phyloP scores from a whole-genome alignment of 1,140 invertebrate species.

The Triops cancriformis region DNA sequence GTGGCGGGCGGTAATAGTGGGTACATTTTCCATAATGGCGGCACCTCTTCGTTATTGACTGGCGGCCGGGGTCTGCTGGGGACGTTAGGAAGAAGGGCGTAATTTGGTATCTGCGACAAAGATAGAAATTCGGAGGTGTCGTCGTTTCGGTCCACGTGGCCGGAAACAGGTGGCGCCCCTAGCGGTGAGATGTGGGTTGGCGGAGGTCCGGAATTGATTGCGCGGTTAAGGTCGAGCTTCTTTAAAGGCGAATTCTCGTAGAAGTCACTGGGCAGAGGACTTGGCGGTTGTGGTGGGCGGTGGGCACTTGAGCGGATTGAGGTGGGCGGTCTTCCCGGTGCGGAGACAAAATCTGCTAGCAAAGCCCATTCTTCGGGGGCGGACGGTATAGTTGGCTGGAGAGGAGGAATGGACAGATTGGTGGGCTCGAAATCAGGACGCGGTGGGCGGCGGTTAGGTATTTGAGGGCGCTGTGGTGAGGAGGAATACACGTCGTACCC shows the following conservation, averaged over 20 bases:
- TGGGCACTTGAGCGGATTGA: not conserved
- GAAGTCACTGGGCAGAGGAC: not conserved
- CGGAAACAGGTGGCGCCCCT: not conserved
- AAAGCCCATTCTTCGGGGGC: not conserved
- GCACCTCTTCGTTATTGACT: not conserved
- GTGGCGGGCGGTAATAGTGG: slow-evolving; percentile 20
- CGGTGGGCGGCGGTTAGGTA: not conserved
- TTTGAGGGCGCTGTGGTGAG: not conserved
- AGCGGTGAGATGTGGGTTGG: not conserved
- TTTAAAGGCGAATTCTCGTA: not conserved
- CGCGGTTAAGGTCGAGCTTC: not conserved
- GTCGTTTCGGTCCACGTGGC: not conserved
- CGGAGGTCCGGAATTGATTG: not conserved
- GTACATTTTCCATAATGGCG: slow-evolving; percentile 15
- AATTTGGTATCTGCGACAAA: not conserved
- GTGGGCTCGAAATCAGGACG: not conserved
- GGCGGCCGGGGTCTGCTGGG: not conserved
- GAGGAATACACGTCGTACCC: not conserved
- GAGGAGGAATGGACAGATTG: not conserved
- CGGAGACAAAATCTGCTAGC: not conserved
- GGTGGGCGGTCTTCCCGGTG: not conserved
- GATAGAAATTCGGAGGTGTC: not conserved
- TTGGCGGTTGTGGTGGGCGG: not conserved
- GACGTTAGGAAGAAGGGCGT: not conserved
- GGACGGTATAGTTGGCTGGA: not conserved